These are phyloP conservation scores for Pterostichus niger DNA, from an alignment of 2,888 invertebrate species.

Conservation along the genomic window DNA sequence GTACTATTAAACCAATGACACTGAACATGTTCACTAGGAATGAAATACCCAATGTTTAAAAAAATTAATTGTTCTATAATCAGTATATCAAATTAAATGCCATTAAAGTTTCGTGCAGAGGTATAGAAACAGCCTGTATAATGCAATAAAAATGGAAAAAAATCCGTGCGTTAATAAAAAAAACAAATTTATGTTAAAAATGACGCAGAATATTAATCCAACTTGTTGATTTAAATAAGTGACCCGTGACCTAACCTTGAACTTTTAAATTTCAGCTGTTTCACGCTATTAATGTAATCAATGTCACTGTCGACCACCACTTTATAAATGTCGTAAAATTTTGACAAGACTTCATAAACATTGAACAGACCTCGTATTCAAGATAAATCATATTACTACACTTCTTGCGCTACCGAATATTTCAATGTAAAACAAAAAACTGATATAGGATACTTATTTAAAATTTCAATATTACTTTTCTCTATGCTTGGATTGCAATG, in stretches of 20 bases:
- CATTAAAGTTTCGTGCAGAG: too few relatives aligned
- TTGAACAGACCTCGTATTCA: neutral
- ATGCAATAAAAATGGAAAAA: neutral
- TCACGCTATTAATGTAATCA: constrained; percentile 14
- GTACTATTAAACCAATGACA: too few relatives aligned
- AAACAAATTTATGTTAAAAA: constrained; percentile 5
- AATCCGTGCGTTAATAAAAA: neutral
- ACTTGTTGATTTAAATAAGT: constrained; percentile 15
- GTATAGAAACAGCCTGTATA: too few relatives aligned
- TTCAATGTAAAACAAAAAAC: too few relatives aligned
- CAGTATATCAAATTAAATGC: too few relatives aligned
- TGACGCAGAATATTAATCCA: constrained; percentile 10
- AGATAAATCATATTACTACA: neutral
- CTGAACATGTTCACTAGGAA: too few relatives aligned
- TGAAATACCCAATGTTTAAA: too few relatives aligned
- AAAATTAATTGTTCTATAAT: too few relatives aligned
- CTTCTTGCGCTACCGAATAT: too few relatives aligned
- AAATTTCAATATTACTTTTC: neutral
- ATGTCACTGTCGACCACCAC: constrained; percentile 29
- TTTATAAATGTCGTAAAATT: constrained; percentile 20
- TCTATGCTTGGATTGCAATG: neutral
- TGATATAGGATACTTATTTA: neutral
- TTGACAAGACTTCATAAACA: constrained; percentile 11
- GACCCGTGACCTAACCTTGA: constrained; percentile 58
- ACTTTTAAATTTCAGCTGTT: constrained; percentile 47